Base-by-base conservation (phyloP, 2,797 vertebrate species). In the Notoglanidium macrostoma region DNA sequence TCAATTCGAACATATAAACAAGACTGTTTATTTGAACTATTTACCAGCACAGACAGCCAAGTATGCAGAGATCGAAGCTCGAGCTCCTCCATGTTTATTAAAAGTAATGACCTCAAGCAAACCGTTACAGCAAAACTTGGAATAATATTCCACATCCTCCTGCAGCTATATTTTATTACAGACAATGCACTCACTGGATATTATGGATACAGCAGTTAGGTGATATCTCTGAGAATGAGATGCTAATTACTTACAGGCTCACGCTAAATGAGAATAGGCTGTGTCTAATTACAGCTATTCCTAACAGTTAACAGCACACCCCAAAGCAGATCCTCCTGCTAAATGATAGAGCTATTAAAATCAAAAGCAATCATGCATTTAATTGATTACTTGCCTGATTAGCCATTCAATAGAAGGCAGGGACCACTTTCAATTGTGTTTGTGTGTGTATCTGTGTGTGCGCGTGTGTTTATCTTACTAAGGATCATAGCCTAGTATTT, bases 321-420 rank as follows among this genome's bases (percentile, higher is more conserved):
- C 89, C 89, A 89, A 89, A 90, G 88, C 79, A 85, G 86, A 82
- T 81, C 78, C 83, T 89, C 85, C 87, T 87, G 79, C 85, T 88
- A 91, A 87, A 90, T 87, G 85, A 88, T 90, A 86, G 86, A 76
- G 86, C 88, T 90, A 91, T 91, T 90, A 91, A 91, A 91, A 91
- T 86, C 65, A 91, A 90, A 89, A 63, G 89, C 86, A 90, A 91
- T 91, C 90, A 91, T 85, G 86, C 82, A 88, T 85, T 87, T 90
- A 91, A 91, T 90, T 89, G 89, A 91, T 91, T 90, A 91, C 89
- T 88, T 91, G 89, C 88, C 89, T 88, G 88, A 91, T 91, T 91
- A 89, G 83, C 76, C 87, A 90, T 91, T 91, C 87, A 90, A 86
- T 86, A 89, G 86, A 91, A 89, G 44, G 72, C 85, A 86, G 67